phyloP scores from a whole-genome alignment of 2,113 vertebrate genomes.

The Coregonus clupeaformis region DNA sequence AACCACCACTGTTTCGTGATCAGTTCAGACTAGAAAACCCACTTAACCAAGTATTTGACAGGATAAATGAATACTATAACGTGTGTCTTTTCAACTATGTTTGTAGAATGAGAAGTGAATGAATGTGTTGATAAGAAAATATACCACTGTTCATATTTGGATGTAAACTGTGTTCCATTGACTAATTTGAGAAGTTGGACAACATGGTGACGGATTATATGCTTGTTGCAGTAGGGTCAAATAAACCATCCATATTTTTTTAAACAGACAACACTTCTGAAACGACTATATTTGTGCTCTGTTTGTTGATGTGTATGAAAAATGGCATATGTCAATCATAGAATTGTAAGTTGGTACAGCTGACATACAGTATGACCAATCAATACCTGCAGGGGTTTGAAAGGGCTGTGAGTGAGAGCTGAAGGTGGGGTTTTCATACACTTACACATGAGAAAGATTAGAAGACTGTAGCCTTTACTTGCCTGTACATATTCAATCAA shows the following conservation, averaged over 20 bases:
- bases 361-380: too few species aligned
- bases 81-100: conserved; percentile 64
- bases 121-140: conserved; percentile 66
- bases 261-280: conserved; percentile 56
- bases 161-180: conserved; percentile 75
- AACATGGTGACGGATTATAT: conserved; percentile 59
- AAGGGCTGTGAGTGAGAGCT: too few species aligned
- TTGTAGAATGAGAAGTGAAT: conserved; percentile 66
- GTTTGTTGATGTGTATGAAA: not conserved
- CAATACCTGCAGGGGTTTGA: too few species aligned
- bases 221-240: conserved; percentile 74
- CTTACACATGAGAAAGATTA: too few species aligned
- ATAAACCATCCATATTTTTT: conserved; percentile 81
- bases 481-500: too few species aligned
- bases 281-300: conserved; percentile 6
- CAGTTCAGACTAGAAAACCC: conserved; percentile 72
- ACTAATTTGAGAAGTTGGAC: conserved; percentile 59
- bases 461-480: too few species aligned
- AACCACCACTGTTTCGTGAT: conserved; percentile 66
- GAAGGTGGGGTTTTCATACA: too few species aligned
- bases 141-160: conserved; percentile 71
- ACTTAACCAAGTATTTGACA: conserved; percentile 72
- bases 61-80: conserved; percentile 64
- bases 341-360: too few species aligned
- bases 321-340: too few species aligned